Conservation (phyloP, 2,888 invertebrate genomes). For the Drosophila sordidula region DNA sequence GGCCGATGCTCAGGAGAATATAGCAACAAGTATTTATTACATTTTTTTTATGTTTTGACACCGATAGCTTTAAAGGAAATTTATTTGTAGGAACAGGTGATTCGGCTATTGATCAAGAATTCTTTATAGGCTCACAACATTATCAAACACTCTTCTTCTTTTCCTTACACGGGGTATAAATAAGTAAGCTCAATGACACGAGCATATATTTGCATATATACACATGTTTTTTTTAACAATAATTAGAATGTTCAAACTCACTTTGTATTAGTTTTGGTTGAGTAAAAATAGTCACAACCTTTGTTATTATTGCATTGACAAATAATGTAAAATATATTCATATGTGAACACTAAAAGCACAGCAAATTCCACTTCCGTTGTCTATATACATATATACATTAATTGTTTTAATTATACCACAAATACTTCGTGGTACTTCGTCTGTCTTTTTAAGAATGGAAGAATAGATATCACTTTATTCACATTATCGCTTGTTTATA, state of each 20-base stretch:
- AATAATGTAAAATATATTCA: constrained; percentile 3
- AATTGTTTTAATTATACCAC: background rate
- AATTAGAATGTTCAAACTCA: background rate
- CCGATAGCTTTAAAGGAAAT: too few relatives aligned
- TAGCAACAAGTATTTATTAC: too few relatives aligned
- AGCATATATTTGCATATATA: too few relatives aligned
- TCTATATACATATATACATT: background rate
- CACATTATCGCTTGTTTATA: constrained; percentile 6
- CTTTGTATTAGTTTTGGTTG: background rate
- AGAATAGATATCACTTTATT: background rate
- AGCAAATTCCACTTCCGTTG: background rate
- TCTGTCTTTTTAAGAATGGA: background rate
- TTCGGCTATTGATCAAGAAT: too few relatives aligned
- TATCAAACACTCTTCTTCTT: too few relatives aligned
- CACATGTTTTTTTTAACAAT: too few relatives aligned
- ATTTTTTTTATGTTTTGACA: too few relatives aligned
- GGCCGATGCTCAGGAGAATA: too few relatives aligned
- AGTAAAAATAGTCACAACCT: constrained; percentile 3
- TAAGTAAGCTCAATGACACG: too few relatives aligned
- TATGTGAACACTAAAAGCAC: background rate
- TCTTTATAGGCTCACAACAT: too few relatives aligned
- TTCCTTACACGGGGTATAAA: too few relatives aligned
- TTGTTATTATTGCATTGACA: background rate
- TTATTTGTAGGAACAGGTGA: too few relatives aligned
- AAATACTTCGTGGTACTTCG: background rate